These are phyloP conservation scores for Xenopus borealis DNA, from an alignment of 2,113 vertebrate genomes.

Conservation along the genomic window DNA sequence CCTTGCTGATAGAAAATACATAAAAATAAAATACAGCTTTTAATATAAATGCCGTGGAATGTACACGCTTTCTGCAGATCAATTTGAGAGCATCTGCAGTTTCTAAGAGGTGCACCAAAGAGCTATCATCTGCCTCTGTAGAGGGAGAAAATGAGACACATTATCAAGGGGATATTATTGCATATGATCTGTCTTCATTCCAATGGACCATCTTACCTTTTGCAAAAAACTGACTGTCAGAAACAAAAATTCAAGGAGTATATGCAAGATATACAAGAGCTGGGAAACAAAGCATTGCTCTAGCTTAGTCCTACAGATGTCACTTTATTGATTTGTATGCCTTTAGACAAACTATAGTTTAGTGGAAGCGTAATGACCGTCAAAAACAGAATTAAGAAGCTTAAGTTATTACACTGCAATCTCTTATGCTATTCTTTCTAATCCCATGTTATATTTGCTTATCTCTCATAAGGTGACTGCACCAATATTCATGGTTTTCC, in stretches of 20 bases:
- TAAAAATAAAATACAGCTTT: constrained; percentile 26
- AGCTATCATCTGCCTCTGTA: constrained; percentile 19
- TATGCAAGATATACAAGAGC: neutral
- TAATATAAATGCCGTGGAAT: constrained; percentile 44
- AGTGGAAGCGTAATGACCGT: neutral
- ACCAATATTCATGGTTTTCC: too few species aligned
- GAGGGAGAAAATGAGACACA: constrained; percentile 15
- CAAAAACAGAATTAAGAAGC: neutral
- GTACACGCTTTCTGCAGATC: constrained; percentile 37
- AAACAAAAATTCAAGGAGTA: neutral
- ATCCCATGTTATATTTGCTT: too few species aligned
- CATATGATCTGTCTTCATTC: neutral
- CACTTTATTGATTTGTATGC: constrained; percentile 23
- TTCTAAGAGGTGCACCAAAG: constrained; percentile 12
- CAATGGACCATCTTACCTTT: neutral
- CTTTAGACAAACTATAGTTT: neutral
- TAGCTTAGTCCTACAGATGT: constrained; percentile 20
- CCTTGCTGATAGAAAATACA: constrained; percentile 9
- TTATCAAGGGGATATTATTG: constrained; percentile 10
- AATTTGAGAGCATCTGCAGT: constrained; percentile 43
- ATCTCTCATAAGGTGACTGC: too few species aligned
- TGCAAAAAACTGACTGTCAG: constrained; percentile 6
- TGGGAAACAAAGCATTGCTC: neutral
- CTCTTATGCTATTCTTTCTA: too few species aligned
- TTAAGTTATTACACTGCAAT: too few species aligned